Evolutionary conservation across 2,797 vertebrate genomes (phyloP), one percentile per base, ranked within the genome.

Genomic region (Emys orbicularis): DNA sequence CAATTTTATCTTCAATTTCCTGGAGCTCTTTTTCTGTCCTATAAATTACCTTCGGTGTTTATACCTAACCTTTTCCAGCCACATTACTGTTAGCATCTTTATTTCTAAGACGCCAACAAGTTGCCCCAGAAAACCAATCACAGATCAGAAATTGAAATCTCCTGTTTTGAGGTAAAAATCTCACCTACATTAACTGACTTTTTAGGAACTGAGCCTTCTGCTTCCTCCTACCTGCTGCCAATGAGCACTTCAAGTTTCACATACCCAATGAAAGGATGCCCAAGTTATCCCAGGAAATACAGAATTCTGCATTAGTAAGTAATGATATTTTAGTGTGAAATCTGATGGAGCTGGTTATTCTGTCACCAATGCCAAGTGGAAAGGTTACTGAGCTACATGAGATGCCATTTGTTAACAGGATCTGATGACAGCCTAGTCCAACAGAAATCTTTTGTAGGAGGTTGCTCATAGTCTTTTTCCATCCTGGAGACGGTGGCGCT

Each of bases 271-370:
- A 0, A 52, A 6, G 61, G 44, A 49, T 9, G 88, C 92, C 49
- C 29, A 56, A 90, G 68, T 12, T 61, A 49, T 3, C 50, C 41
- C 59, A 0, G 10, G 50, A 31, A 90, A 83, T 13, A 68, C 0
- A 44, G 44, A 84, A 54, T 77, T 2, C 18, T 89, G 12, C 52
- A 44, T 15, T 31, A 3, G 2, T 52, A 86, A 74, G 12, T 2
- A 83, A 27, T 8, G 37, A n/a, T 37, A 87, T 44, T 94, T 81
- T n/a, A 87, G 8, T n/a, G 61, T 21, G n/a, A 68, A 68, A 68
- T 68, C 34, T 37, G 34, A 61, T 4, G 79, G 34, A 89, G 84
- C 1, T 5, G 37, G 16, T 0, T 0, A 59, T 11, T 5, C 37
- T 15, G 89, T 83, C 8, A 86, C 16, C 3, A 41, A 84, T 85